phyloP scores from a whole-genome alignment of 2,888 invertebrate species.

The Tinea trinotella region DNA sequence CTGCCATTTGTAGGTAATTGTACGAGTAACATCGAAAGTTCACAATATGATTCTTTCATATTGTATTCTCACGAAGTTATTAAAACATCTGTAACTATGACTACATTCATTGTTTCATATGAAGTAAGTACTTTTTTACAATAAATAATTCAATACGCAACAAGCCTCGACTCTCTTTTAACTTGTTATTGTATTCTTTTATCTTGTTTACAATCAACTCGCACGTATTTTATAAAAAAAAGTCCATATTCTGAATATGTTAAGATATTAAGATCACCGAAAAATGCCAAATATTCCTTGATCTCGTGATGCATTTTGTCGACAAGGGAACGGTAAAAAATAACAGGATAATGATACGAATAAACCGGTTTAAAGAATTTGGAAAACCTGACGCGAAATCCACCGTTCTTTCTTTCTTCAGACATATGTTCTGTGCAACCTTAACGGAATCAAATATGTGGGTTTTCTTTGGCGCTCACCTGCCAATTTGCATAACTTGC shows the following conservation, averaged over 20 bases:
- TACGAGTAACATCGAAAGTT: slow-evolving; percentile 11
- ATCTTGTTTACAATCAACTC: not conserved
- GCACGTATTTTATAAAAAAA: not conserved
- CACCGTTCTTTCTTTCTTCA: slow-evolving; percentile 26
- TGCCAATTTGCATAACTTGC: not conserved
- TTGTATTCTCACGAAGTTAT: slow-evolving; percentile 10
- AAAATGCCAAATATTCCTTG: slow-evolving; percentile 28
- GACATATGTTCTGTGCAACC: not conserved
- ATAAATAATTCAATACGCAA: not conserved
- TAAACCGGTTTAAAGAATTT: slow-evolving; percentile 49
- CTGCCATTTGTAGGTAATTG: not conserved
- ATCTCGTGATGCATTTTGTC: slow-evolving; percentile 31
- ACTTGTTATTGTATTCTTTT: not conserved
- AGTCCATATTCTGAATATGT: not conserved
- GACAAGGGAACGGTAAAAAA: slow-evolving; percentile 51
- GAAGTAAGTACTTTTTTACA: not conserved
- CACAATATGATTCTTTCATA: not conserved
- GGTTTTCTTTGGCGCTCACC: slow-evolving; percentile 10
- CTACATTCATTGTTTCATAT: not conserved
- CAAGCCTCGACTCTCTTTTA: not conserved
- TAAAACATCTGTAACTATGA: slow-evolving; percentile 13
- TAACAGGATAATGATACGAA: slow-evolving; percentile 48
- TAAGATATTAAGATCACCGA: slow-evolving; percentile 17
- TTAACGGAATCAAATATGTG: slow-evolving; percentile 15
- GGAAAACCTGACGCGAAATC: slow-evolving; percentile 35